These are phyloP conservation scores for Prionace glauca DNA, from an alignment of 2,797 vertebrate species.

Conservation along the genomic window DNA sequence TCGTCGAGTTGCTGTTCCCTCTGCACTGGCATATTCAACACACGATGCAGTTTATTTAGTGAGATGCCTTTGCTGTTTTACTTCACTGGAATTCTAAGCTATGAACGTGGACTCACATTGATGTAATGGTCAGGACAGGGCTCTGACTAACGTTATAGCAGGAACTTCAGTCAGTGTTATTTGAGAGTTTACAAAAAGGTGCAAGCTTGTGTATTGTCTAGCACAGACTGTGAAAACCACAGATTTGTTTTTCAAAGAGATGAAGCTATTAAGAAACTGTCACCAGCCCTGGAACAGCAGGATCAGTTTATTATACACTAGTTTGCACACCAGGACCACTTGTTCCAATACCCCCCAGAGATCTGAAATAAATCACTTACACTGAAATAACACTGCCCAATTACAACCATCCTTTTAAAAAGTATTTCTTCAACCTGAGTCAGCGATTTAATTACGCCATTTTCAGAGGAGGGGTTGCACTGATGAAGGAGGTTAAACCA, in stretches of 20 bases:
- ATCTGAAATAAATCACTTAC: background rate
- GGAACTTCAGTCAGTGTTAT: background rate
- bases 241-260: background rate
- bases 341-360: too few species aligned
- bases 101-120: too few species aligned
- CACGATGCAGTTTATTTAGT: background rate
- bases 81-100: background rate
- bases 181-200: background rate
- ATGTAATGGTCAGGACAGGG: background rate
- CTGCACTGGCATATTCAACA: background rate
- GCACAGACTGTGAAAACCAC: background rate
- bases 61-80: background rate
- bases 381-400: background rate
- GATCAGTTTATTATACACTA: background rate
- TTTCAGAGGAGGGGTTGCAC: background rate
- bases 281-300: background rate
- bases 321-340: background rate
- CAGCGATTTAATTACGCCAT: background rate
- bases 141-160: background rate
- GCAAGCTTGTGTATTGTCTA: background rate
- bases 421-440: background rate
- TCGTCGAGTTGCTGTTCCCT: too few species aligned
- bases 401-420: background rate
- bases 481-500: background rate
- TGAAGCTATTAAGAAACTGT: background rate